Evolutionary conservation across 92 coral and sea anemone species (phyloP), one percentile per base, ranked within the genome.

Genomic region (Porites rus): DNA sequence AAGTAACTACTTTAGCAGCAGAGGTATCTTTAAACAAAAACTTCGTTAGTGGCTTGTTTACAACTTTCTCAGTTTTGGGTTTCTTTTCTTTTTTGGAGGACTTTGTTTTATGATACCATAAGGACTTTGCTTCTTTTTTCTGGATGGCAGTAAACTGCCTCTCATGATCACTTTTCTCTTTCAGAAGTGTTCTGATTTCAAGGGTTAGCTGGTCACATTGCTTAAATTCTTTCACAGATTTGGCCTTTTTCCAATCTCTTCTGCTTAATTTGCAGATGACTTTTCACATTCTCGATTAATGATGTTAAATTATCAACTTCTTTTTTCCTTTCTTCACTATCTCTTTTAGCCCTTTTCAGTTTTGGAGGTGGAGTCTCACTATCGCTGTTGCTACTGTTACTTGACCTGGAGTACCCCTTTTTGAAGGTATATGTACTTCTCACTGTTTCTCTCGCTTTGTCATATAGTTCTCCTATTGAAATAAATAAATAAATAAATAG

Each of bases 391-490:
- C 71, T 51, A 31, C n/a, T n/a, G n/a, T n/a, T n/a, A n/a, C 78
- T 67, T 69, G 87, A 86, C 60, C 90, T 90, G 69, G 91, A 91
- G 24, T 75, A 43, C 28, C 91, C 91, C 84, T 86, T 86, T 56
- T 80, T 78, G 65, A 86, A 91, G 6, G 69, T 58, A 28, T 83
- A 89, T 8, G 79, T 50, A 60, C 69, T 68, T 72, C 51, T 65
- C 79, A 75, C 87, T n/a, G 81, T 80, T 50, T 74, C 83, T 86
- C 80, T 90, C 24, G 93, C 93, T 76, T 90, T 80, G 17, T 90
- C 93, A 68, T 61, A 86, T 84, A 90, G 90, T 68, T 75, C 76
- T 60, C 90, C 93, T 90, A 78, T 66, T 74, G 80, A 31, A 84
- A 80, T 9, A 24, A 80, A 80, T n/a, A n/a, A n/a, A n/a, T n/a